Conservation (phyloP, 2,113 vertebrate species). For the Psammodynastes pulverulentus region DNA sequence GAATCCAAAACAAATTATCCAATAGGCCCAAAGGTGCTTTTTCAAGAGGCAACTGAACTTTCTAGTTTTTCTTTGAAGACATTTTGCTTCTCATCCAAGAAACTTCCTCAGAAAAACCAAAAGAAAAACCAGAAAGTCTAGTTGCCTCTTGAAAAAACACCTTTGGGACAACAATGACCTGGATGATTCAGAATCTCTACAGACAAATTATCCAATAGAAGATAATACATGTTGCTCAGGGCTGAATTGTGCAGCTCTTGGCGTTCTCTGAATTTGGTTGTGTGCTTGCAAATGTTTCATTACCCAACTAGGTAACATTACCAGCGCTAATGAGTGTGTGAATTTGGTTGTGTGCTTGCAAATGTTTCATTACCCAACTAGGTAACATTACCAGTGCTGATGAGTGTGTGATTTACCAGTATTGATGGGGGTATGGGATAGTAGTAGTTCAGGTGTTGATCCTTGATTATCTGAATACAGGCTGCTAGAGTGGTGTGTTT, state of each 20-base stretch:
- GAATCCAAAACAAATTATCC: conserved; percentile 65
- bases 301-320: background rate
- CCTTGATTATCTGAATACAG: background rate
- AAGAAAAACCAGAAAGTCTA: too few species aligned
- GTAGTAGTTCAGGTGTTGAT: background rate
- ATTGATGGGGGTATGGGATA: background rate
- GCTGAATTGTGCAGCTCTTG: background rate
- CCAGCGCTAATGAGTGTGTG: background rate
- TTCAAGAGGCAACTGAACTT: too few species aligned
- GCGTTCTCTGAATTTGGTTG: background rate
- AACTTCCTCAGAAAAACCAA: too few species aligned
- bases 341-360: background rate
- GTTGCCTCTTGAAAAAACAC: too few species aligned
- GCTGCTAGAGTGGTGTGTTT: background rate
- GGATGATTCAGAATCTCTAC: too few species aligned
- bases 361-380: background rate
- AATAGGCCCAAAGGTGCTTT: background rate
- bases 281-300: background rate
- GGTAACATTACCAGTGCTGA: background rate
- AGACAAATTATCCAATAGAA: conserved; percentile 49
- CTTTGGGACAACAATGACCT: too few species aligned
- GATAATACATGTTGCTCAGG: background rate
- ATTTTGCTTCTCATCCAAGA: too few species aligned
- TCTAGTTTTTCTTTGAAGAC: too few species aligned
- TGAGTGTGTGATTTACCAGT: background rate